phyloP scores from a whole-genome alignment of 2,113 vertebrate genomes.

The Archocentrus centrarchus region DNA sequence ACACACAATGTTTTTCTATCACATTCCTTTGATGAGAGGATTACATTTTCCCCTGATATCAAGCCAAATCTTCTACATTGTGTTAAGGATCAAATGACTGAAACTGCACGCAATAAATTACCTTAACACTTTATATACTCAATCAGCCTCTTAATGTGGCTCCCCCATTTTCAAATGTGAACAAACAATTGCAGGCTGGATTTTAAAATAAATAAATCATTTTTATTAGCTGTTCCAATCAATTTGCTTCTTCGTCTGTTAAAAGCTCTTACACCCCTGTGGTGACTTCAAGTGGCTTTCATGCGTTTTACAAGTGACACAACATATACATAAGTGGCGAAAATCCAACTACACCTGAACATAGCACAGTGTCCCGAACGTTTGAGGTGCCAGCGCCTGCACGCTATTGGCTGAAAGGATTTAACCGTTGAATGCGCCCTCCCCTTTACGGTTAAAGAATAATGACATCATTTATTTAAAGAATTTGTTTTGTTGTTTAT shows the following conservation, averaged over 20 bases:
- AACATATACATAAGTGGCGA: no score
- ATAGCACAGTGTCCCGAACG: slow-evolving; percentile 10
- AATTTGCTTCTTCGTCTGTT: background rate
- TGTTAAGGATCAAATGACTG: background rate
- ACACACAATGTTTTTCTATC: background rate
- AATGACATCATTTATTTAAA: slow-evolving; percentile 74
- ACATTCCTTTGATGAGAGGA: no score
- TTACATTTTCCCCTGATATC: background rate
- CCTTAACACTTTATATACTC: background rate
- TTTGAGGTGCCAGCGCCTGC: slow-evolving; percentile 51
- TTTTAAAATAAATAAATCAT: no score
- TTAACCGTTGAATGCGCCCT: slow-evolving; percentile 57
- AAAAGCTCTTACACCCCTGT: accelerated
- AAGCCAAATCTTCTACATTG: background rate
- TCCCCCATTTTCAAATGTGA: background rate
- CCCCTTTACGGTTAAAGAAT: slow-evolving; percentile 67
- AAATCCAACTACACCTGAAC: background rate
- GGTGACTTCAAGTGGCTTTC: no score
- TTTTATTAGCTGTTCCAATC: background rate
- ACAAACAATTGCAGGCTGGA: background rate
- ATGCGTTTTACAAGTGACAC: no score
- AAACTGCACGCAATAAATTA: background rate
- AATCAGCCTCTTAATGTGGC: background rate
- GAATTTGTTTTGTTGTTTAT: background rate
- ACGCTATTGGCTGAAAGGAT: slow-evolving; percentile 69